Percentiles rank a stretch among this genome's conserved stretches.
These are phyloP conservation scores for Bombus superbus DNA, from an alignment of 1,140 invertebrate species.

Conservation along the genomic window DNA sequence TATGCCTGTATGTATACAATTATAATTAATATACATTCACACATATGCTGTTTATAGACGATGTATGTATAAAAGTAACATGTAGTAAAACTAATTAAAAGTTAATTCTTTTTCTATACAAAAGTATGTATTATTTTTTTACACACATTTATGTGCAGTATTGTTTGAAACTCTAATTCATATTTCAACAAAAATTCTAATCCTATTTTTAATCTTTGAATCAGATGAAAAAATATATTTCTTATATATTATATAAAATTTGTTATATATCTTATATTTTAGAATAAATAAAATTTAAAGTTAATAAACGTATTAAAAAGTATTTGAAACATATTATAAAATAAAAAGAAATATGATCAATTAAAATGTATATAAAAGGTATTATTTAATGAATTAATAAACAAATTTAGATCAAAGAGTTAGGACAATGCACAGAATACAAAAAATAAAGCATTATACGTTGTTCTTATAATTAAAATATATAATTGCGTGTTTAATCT, in stretches of 20 bases:
- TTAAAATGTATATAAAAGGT: constrained; percentile 14
- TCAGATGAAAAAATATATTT: constrained; percentile 44
- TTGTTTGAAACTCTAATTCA: constrained; percentile 32
- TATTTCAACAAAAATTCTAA: constrained; percentile 34
- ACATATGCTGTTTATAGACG: constrained; percentile 57
- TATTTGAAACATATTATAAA: constrained; percentile 38
- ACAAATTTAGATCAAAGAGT: constrained; percentile 15
- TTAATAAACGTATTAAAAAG: constrained; percentile 14
- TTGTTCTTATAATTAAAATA: constrained; percentile 33
- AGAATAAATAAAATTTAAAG: constrained; percentile 6
- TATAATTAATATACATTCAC: constrained; percentile 58
- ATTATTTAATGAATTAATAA: constrained; percentile 13
- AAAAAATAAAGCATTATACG: constrained; percentile 23
- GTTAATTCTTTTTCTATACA: constrained; percentile 69
- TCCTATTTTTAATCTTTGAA: constrained; percentile 32
- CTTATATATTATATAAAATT: constrained; percentile 42
- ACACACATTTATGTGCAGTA: constrained; percentile 27
- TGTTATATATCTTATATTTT: constrained; percentile 38
- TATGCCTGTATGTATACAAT: constrained; percentile 54
- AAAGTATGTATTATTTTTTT: constrained; percentile 66
- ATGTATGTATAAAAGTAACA: constrained; percentile 58
- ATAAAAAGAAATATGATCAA: constrained; percentile 13
- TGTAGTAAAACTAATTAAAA: constrained; percentile 68
- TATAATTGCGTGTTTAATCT: constrained; percentile 39
- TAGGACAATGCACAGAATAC: background rate